Conservation (phyloP, 2,113 vertebrate genomes). For the Chaetodon auriga region DNA sequence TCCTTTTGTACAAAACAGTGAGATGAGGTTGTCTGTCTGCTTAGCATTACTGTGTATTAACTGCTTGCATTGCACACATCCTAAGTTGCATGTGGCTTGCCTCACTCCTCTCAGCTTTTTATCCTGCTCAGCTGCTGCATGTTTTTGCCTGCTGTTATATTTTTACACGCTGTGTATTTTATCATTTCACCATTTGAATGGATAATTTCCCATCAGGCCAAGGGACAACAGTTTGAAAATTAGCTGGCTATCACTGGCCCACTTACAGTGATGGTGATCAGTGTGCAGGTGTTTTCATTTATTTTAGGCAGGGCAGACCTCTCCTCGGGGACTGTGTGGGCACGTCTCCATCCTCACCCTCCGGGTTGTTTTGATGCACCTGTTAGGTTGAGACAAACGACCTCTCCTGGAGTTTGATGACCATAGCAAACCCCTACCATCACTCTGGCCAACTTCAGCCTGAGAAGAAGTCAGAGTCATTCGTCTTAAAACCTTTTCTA, state of each 20-base stretch:
- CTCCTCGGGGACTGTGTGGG: not conserved
- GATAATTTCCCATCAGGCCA: not conserved
- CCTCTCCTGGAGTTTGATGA: not conserved
- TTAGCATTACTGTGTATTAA: not conserved
- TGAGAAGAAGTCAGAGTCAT: not conserved
- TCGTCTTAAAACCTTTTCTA: conserved; percentile 7
- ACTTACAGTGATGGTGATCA: not conserved
- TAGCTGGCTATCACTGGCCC: not conserved
- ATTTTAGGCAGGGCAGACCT: not conserved
- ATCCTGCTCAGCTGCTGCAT: not conserved
- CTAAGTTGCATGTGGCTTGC: not conserved
- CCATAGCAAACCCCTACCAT: not conserved
- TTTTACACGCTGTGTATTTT: not conserved
- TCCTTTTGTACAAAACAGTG: too few species aligned
- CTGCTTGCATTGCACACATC: not conserved
- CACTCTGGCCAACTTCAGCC: conserved; percentile 1
- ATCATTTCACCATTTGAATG: not conserved
- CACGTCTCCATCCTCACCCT: not conserved
- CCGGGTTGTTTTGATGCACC: conserved; percentile 5
- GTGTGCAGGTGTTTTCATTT: not conserved
- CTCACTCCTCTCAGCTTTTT: not conserved
- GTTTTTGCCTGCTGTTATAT: not conserved
- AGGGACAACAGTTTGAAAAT: not conserved
- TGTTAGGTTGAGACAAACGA: conserved; percentile 29
- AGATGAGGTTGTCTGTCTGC: too few species aligned